Percentiles rank a stretch among this genome's conserved stretches.
These are phyloP conservation scores for Montipora cactus DNA, from an alignment of 64 coral and sea anemone genomes.

Conservation along the genomic window DNA sequence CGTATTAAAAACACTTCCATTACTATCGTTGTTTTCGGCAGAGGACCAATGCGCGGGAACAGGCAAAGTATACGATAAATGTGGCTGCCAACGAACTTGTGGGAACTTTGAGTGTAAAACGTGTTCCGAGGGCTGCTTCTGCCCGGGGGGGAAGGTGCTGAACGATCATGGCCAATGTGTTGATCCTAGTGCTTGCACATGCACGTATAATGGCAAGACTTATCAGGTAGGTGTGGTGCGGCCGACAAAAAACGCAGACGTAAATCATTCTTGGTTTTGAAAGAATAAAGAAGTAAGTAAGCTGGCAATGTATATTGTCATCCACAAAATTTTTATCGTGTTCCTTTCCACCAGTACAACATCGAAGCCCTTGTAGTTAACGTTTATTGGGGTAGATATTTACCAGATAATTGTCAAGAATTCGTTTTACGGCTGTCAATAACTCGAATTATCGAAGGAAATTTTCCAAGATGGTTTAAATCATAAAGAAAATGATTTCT, in stretches of 20 bases:
- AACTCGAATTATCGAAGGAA: no score
- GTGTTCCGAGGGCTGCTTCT: constrained; percentile 82
- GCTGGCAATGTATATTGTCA: no score
- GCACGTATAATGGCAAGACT: constrained; percentile 29
- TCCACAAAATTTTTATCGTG: no score
- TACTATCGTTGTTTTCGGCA: neutral
- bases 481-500: no score
- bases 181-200: constrained; percentile 9
- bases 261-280: no score
- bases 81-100: constrained; percentile 78
- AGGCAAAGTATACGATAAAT: constrained; percentile 59
- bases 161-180: constrained; percentile 47
- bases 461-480: neutral
- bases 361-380: no score
- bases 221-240: constrained; percentile 44
- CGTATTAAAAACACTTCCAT: neutral
- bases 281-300: no score
- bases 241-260: neutral
- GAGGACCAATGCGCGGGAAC: constrained; percentile 85
- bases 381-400: no score
- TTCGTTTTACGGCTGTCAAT: no score
- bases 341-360: no score
- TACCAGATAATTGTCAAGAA: no score
- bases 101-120: neutral
- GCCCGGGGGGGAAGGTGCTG: constrained; percentile 10